Percentiles rank a stretch among this genome's conserved stretches.
phyloP scores from a whole-genome alignment of 2,888 invertebrate species.

The Zhuqinia jingwanae region DNA sequence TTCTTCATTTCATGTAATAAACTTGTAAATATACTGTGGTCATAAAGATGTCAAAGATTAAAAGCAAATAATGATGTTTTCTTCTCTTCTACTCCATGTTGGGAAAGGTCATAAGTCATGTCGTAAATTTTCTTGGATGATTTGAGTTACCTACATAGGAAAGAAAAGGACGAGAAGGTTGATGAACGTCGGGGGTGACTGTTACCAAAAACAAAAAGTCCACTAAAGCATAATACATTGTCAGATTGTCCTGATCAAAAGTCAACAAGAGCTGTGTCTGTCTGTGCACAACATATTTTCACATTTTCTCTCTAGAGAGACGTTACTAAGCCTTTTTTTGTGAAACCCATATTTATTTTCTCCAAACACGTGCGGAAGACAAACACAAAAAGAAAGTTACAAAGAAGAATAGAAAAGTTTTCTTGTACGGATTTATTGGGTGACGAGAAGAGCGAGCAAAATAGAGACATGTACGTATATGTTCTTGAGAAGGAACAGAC shows the following conservation, averaged over 20 bases:
- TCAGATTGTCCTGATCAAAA: constrained; percentile 26
- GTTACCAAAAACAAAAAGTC: constrained; percentile 9
- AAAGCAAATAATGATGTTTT: constrained; percentile 45
- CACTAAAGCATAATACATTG: not conserved
- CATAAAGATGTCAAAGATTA: constrained; percentile 59
- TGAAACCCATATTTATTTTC: too few species aligned
- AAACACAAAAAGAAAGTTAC: constrained; percentile 7
- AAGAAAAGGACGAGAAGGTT: too few species aligned
- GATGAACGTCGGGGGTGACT: not conserved
- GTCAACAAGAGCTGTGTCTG: constrained; percentile 40
- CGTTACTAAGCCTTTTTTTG: too few species aligned
- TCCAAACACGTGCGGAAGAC: not conserved
- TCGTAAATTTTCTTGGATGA: not conserved
- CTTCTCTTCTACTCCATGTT: not conserved
- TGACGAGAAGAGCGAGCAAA: too few species aligned
- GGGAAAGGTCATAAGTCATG: not conserved
- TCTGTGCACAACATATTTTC: constrained; percentile 10
- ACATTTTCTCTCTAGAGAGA: not conserved
- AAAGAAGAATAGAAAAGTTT: constrained; percentile 13
- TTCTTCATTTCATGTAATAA: constrained; percentile 15
- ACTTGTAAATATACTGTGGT: constrained; percentile 36
- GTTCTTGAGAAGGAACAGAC: too few species aligned
- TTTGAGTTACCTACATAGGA: too few species aligned
- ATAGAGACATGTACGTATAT: constrained; percentile 2
- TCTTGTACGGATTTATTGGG: constrained; percentile 42